phyloP scores from a whole-genome alignment of 2,888 invertebrate species.

The Cheilosia impressa region DNA sequence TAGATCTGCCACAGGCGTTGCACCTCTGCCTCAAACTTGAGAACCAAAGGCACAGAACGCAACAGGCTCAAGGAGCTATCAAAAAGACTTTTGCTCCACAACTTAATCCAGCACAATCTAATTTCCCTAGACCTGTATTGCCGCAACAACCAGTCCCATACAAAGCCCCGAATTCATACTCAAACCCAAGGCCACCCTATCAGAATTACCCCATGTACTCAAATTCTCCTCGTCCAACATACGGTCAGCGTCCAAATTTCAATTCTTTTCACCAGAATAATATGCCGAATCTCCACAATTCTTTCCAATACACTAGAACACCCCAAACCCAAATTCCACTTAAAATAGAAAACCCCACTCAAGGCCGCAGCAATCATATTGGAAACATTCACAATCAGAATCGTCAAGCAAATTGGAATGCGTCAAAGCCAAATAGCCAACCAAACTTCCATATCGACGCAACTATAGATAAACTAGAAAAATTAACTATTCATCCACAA shows the following conservation, averaged over 20 bases:
- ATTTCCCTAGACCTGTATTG: background rate
- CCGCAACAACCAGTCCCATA: background rate
- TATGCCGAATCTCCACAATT: background rate
- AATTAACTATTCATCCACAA: background rate
- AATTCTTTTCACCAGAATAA: background rate
- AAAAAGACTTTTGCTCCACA: conserved; percentile 3
- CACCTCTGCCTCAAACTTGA: background rate
- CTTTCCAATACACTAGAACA: background rate
- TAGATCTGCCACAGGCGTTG: conserved; percentile 42
- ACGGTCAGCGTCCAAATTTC: background rate
- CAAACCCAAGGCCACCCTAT: conserved; percentile 1
- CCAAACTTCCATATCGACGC: background rate
- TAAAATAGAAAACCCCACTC: background rate
- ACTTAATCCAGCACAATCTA: background rate
- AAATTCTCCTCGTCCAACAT: background rate
- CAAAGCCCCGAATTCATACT: background rate
- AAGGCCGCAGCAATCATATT: conserved; percentile 15
- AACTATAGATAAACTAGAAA: background rate
- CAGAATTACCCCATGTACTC: background rate
- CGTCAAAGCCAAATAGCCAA: too few relatives aligned
- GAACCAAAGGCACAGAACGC: background rate
- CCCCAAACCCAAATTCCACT: background rate
- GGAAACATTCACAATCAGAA: conserved; percentile 4
- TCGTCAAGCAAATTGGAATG: background rate
- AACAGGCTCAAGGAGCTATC: background rate